phyloP scores from a whole-genome alignment of 2,113 vertebrate genomes.

The Carlito syrichta region DNA sequence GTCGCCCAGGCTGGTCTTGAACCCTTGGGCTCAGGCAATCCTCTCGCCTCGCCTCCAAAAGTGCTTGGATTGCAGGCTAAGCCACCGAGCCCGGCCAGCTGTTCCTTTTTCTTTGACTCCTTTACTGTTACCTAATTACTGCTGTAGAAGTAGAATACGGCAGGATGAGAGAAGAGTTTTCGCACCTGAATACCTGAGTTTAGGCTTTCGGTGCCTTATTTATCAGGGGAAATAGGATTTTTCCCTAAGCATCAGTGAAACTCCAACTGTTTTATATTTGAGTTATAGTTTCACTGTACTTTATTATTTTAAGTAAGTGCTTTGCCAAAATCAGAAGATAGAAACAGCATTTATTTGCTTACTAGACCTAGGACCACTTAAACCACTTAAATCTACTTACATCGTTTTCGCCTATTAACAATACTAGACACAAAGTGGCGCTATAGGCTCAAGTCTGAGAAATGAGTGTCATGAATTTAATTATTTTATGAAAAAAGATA shows the following conservation, averaged over 20 bases:
- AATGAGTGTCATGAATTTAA: neutral
- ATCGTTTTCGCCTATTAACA: neutral
- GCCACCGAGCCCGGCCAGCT: too few species aligned
- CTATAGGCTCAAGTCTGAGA: conserved; percentile 44
- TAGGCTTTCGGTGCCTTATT: neutral
- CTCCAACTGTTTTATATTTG: neutral
- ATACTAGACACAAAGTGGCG: conserved; percentile 61
- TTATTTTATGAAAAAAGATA: conserved; percentile 22
- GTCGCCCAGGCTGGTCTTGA: too few species aligned
- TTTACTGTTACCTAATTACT: neutral
- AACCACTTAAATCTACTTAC: neutral
- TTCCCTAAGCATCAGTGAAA: neutral
- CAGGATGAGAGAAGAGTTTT: neutral
- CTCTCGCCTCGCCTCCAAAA: too few species aligned
- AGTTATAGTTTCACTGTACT: neutral
- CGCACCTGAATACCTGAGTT: neutral
- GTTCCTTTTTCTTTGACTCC: neutral
- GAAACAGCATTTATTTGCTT: neutral
- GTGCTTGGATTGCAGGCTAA: too few species aligned
- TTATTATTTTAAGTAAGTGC: neutral
- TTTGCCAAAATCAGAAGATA: neutral
- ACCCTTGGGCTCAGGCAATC: too few species aligned
- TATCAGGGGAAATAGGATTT: neutral
- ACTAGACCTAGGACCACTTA: neutral
- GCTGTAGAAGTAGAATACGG: neutral